Evolutionary conservation across 2,888 invertebrate species (phyloP), one percentile per base, ranked within the genome.

Genomic region (Tetragnatha montana): DNA sequence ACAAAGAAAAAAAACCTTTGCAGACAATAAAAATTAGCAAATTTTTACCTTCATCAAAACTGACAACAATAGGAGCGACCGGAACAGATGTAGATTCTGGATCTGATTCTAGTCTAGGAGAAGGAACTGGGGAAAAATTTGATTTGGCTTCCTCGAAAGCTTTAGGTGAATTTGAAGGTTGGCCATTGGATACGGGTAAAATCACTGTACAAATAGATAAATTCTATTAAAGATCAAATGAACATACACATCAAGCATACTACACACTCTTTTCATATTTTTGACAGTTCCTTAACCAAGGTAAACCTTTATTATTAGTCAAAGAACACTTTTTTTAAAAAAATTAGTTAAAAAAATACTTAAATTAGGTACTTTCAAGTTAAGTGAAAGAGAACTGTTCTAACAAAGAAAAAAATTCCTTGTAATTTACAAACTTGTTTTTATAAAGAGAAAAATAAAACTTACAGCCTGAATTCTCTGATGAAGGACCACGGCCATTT

Each of bases 11-110:
- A n/a, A n/a, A n/a, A n/a, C n/a, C n/a, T n/a, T n/a, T n/a, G n/a
- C n/a, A n/a, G n/a, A n/a, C n/a, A 87, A 84, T 8, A 12, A 75
- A 75, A 10, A 35, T 35, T 0, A 21, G 50, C 76, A 17, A 60
- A 78, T 21, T 51, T n/a, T 82, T 69, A 50, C 70, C 69, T 78
- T 78, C 70, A 78, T 96, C 96, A 94, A 96, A 96, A 95, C 95
- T 96, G 93, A 96, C 96, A 93, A 96, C 96, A 92, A 96, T 95
- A 71, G 96, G 95, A 68, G 83, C 73, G n/a, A 91, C 81, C 49
- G 83, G 76, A 19, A 69, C 19, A 1, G 93, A 76, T 8, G 80
- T 93, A 78, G 93, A 93, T 90, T 93, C 93, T 91, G 93, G 93
- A 92, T 10, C n/a, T 14, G 17, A n/a, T 8, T 70, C 71, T 60